Conservation (phyloP, 2,888 invertebrate species). For the Choreutis nemorana region DNA sequence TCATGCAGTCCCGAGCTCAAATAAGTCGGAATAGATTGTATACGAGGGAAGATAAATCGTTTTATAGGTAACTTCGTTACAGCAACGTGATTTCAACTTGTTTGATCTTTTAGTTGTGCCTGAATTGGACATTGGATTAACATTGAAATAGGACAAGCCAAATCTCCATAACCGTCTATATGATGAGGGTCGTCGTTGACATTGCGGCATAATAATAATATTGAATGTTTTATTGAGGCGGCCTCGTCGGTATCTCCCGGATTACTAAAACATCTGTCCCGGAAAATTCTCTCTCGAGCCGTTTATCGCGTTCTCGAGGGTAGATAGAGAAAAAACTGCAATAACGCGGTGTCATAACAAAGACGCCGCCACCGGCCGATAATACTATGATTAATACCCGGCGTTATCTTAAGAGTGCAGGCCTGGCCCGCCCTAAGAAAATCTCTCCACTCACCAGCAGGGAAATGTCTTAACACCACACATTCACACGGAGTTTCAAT, state of each 20-base stretch:
- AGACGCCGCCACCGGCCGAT: constrained; percentile 58
- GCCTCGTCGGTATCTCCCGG: constrained; percentile 17
- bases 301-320: constrained; percentile 51
- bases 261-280: constrained; percentile 63
- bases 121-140: constrained; percentile 12
- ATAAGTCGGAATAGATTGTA: not conserved
- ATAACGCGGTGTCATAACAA: constrained; percentile 64
- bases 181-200: constrained; percentile 2
- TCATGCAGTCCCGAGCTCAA: constrained; percentile 6
- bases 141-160: not conserved
- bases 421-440: constrained; percentile 38
- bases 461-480: no score
- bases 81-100: not conserved
- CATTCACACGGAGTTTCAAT: no score
- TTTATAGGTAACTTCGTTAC: not conserved
- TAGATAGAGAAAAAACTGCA: constrained; percentile 62
- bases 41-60: not conserved
- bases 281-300: constrained; percentile 60
- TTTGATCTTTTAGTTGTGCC: no score
- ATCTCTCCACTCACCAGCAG: no score
- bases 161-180: constrained; percentile 10
- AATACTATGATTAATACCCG: constrained; percentile 65
- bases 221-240: constrained; percentile 44
- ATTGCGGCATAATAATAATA: constrained; percentile 30
- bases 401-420: constrained; percentile 63